Base-by-base conservation (phyloP, 2,888 invertebrate species). In the Drosophila leonis region DNA sequence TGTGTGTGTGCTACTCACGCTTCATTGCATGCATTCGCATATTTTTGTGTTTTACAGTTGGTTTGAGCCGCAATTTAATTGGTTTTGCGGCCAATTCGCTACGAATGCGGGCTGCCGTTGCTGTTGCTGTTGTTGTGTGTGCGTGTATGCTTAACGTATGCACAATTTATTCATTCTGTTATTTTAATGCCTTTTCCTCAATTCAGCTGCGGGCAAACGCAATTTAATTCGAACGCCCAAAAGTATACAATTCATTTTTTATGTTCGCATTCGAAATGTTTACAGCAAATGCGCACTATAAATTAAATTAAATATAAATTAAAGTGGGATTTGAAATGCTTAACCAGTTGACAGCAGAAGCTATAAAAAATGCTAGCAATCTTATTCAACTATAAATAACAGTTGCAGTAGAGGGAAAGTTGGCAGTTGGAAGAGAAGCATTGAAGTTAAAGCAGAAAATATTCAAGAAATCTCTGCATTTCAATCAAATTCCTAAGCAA, bases 51-150 rank as follows among this genome's bases (percentile, higher is more conserved):
- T 85, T 85, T 73, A 68, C 83, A 80, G 68, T 80, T 83, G 75
- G 86, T 73, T 83, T 75, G 79, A 73, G 80, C 65, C 74, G 33
- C 52, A 83, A 76, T 73, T 88, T 85, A 88, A 85, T 85, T 86
- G 86, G 74, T 83, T 88, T 83, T 82, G 55, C 65, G 60, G 66
- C 42, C 62, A 60, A 33, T 61, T 69, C 55, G 13, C 4, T 31
- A 12, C 18, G 46, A 48, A 29, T 35, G 48, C 10, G 33, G 12
- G 46, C 4, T 4, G 29, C 1, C 8, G 15, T n/a, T 27, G 46
- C 9, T 46, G 15, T n/a, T 27, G 27, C 5, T 27, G 37, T 2
- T 27, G 27, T 4, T 44, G 27, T 4, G n/a, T 42, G 41, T 33
- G 33, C 10, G 37, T 37, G 54, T 18, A n/a, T 35, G 57, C 46